Percentiles rank a stretch among this genome's conserved stretches.
Evolutionary conservation across 2,888 invertebrate genomes (phyloP).

Genomic region (Corbicula japonica): DNA sequence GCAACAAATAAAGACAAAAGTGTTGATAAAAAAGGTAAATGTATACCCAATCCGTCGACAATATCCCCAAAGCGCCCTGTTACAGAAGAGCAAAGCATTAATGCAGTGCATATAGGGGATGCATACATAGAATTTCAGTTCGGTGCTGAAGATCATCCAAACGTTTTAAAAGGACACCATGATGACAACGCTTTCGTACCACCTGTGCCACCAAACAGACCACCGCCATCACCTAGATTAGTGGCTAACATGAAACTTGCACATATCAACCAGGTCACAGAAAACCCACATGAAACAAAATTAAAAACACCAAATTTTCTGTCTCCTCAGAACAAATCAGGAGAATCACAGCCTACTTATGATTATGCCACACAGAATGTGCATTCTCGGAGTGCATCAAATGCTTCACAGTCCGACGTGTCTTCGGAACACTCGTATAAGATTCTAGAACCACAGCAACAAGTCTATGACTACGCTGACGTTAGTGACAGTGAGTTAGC

Average conservation of each 20-base stretch:
- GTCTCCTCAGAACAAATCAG: too few species aligned
- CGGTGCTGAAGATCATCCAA: conserved; percentile 35
- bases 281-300: too few species aligned
- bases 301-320: conserved; percentile 3
- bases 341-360: conserved; percentile 6
- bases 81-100: conserved; percentile 4
- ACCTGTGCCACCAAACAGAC: conserved; percentile 30
- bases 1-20: too few species aligned
- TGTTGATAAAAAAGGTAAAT: too few species aligned
- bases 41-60: neutral
- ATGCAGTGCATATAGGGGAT: conserved; percentile 51
- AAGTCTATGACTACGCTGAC: conserved; percentile 49
- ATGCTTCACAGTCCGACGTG: neutral
- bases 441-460: conserved; percentile 13
- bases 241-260: neutral
- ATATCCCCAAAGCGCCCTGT: neutral
- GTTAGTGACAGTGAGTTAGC: conserved; percentile 23
- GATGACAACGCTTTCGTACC: neutral
- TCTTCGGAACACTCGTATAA: conserved; percentile 13
- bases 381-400: neutral
- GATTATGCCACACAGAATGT: conserved; percentile 29
- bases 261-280: too few species aligned
- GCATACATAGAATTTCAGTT: conserved; percentile 50
- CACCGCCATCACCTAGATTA: conserved; percentile 38
- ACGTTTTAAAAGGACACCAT: conserved; percentile 21